These are phyloP conservation scores for Torymus texanus DNA, from an alignment of 2,888 invertebrate genomes.

Conservation along the genomic window DNA sequence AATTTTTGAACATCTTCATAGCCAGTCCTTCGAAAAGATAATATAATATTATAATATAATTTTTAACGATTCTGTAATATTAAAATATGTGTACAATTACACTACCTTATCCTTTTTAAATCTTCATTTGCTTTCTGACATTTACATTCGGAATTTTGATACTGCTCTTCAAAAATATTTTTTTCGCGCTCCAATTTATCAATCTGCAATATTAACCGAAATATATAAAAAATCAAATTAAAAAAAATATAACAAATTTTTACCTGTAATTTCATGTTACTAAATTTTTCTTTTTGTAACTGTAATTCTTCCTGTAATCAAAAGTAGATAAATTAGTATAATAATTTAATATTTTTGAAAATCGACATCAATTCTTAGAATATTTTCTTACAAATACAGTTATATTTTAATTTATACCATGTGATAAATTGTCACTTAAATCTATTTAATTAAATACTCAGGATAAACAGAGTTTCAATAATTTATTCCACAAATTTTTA, in stretches of 20 bases:
- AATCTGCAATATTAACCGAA: slow-evolving; percentile 58
- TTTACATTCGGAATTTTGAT: slow-evolving; percentile 56
- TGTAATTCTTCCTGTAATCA: slow-evolving; percentile 60
- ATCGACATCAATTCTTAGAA: no score
- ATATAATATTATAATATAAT: neutral
- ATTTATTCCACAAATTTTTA: no score
- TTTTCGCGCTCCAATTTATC: slow-evolving; percentile 60
- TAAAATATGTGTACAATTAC: no score
- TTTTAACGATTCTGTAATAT: no score
- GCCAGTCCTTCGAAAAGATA: slow-evolving; percentile 18
- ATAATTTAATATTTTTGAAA: neutral
- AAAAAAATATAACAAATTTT: neutral
- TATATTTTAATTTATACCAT: no score
- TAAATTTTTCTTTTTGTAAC: slow-evolving; percentile 58
- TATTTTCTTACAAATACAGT: no score
- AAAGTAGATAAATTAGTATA: slow-evolving; percentile 3
- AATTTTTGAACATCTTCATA: slow-evolving; percentile 32
- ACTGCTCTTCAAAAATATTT: slow-evolving; percentile 61
- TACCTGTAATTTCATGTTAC: slow-evolving; percentile 64
- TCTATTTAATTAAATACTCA: no score
- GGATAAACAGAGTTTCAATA: no score
- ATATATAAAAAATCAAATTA: neutral
- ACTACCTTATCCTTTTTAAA: slow-evolving; percentile 61
- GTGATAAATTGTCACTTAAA: no score
- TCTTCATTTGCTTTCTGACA: slow-evolving; percentile 61